phyloP scores from a whole-genome alignment of 1,140 invertebrate species.

The Magallana angulata region DNA sequence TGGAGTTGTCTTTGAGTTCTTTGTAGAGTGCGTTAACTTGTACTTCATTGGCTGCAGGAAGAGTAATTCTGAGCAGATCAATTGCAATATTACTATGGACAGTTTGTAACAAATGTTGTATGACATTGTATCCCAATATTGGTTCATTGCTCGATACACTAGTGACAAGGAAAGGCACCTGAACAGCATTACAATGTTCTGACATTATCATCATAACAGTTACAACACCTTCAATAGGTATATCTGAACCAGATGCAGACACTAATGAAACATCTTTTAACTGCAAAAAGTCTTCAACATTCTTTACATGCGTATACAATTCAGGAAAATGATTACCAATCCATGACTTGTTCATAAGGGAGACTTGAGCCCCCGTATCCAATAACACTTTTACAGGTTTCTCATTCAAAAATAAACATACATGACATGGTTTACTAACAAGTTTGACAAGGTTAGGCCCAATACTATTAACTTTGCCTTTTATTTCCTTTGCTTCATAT shows the following conservation, averaged over 20 bases:
- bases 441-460: background rate
- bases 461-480: background rate
- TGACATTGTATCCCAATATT: constrained; percentile 59
- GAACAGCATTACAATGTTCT: background rate
- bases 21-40: background rate
- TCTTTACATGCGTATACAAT: background rate
- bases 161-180: constrained; percentile 54
- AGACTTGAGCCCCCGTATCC: background rate
- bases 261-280: background rate
- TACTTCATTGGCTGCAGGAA: background rate
- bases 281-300: constrained; percentile 18
- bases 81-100: background rate
- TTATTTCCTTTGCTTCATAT: background rate
- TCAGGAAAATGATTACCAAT: background rate
- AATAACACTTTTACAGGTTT: background rate
- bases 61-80: no score
- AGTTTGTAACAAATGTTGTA: constrained; percentile 43
- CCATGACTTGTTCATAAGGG: background rate
- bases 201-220: constrained; percentile 24
- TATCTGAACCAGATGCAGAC: background rate
- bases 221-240: constrained; percentile 3
- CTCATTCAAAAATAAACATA: constrained; percentile 8
- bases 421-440: constrained; percentile 13
- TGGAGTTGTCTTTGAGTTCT: constrained; percentile 1
- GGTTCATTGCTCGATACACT: background rate